phyloP scores from a whole-genome alignment of 2,797 vertebrate genomes.

The Amblyraja radiata region DNA sequence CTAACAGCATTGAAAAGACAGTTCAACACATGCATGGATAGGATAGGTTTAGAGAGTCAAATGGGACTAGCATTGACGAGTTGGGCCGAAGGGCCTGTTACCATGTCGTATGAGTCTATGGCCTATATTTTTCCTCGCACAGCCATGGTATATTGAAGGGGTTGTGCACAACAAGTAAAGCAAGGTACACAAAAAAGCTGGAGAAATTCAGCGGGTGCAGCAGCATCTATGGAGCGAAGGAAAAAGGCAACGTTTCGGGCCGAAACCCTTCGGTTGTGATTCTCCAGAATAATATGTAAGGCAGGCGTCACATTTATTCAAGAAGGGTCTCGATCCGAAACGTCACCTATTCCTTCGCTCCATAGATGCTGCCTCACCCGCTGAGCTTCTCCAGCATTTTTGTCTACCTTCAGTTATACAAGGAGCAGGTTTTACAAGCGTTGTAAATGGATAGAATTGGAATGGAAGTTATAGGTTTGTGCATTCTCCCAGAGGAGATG shows the following conservation, averaged over 20 bases:
- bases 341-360: too few relatives aligned
- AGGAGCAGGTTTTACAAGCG: neutral
- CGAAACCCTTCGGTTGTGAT: neutral
- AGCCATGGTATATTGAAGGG: neutral
- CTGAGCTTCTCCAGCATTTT: too few relatives aligned
- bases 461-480: neutral
- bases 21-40: too few relatives aligned
- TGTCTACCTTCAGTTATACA: neutral
- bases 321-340: neutral
- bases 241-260: too few relatives aligned
- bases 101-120: too few relatives aligned
- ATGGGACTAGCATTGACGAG: too few relatives aligned
- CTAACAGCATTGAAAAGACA: too few relatives aligned
- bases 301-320: neutral
- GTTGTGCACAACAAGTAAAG: neutral
- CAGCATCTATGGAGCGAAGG: too few relatives aligned
- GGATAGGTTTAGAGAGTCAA: too few relatives aligned
- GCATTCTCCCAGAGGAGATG: neutral
- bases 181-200: neutral
- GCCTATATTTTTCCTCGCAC: neutral
- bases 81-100: too few relatives aligned
- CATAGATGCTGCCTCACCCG: too few relatives aligned
- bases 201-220: too few relatives aligned
- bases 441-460: neutral
- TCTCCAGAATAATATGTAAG: neutral